Evolutionary conservation across 2,113 vertebrate genomes (phyloP).

Genomic region (Psittacus erithacus): DNA sequence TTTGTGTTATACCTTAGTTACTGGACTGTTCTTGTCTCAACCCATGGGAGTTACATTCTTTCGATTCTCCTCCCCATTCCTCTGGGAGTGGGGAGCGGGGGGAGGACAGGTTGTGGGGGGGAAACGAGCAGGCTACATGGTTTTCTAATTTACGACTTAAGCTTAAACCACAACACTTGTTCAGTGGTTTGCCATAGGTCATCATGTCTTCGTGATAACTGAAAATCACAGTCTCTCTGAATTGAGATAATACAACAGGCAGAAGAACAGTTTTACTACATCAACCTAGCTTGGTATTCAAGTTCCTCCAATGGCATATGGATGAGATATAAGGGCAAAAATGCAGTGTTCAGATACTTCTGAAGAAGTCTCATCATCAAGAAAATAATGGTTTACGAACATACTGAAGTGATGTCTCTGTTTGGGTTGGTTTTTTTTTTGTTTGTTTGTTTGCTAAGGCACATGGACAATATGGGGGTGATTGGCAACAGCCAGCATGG

Average conservation of each 20-base stretch:
- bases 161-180: not conserved
- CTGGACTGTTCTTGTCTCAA: too few relatives aligned
- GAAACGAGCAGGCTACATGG: too few relatives aligned
- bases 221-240: not conserved
- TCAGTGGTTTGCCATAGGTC: not conserved
- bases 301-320: not conserved
- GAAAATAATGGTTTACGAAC: not conserved
- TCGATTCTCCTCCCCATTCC: too few relatives aligned
- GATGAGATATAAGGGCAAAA: not conserved
- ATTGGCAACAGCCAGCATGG: not conserved
- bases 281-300: not conserved
- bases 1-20: too few relatives aligned
- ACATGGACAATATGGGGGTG: not conserved
- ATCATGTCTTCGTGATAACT: not conserved
- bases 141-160: too few relatives aligned
- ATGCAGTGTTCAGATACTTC: not conserved
- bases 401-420: not conserved
- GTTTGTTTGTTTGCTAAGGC: not conserved
- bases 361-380: not conserved
- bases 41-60: too few relatives aligned
- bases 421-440: not conserved
- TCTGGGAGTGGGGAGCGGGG: too few relatives aligned
- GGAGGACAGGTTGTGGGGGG: too few relatives aligned
- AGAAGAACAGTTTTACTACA: not conserved
- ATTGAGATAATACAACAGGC: too few relatives aligned